Evolutionary conservation across 1,140 invertebrate species (phyloP).

Genomic region (Hypsibius dujardini): DNA sequence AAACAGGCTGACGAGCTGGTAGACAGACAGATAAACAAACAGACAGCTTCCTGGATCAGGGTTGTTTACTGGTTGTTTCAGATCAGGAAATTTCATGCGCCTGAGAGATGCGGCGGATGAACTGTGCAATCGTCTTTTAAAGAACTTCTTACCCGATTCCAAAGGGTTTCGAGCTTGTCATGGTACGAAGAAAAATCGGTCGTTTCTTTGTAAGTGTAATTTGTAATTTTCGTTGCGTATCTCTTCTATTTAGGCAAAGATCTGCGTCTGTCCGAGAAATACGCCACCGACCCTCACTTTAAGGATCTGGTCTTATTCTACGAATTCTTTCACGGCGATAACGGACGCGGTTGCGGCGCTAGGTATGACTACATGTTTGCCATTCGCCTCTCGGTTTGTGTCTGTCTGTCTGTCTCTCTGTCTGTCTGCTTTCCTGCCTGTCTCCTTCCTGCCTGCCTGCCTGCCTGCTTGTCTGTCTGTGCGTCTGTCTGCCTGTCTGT

Average conservation of each 20-base stretch:
- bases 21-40: not conserved
- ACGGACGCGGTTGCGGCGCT: constrained; percentile 32
- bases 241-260: constrained; percentile 25
- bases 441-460: too few relatives aligned
- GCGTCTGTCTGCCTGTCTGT: too few relatives aligned
- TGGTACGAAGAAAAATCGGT: constrained; percentile 26
- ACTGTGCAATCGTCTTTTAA: constrained; percentile 28
- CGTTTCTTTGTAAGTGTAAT: not conserved
- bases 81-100: constrained; percentile 28
- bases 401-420: too few relatives aligned
- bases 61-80: not conserved
- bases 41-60: not conserved
- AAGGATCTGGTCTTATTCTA: constrained; percentile 32
- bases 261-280: constrained; percentile 23
- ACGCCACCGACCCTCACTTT: constrained; percentile 31
- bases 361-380: constrained; percentile 25
- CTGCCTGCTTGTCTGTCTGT: too few relatives aligned
- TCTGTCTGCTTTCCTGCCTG: too few relatives aligned
- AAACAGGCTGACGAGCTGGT: too few relatives aligned
- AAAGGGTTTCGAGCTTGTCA: constrained; percentile 31
- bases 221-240: constrained; percentile 17
- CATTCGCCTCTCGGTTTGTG: not conserved
- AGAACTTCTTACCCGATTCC: constrained; percentile 30
- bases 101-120: constrained; percentile 29
- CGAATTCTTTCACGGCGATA: constrained; percentile 34